phyloP scores from a whole-genome alignment of 2,888 invertebrate genomes.

The Melinopterus prodromus region DNA sequence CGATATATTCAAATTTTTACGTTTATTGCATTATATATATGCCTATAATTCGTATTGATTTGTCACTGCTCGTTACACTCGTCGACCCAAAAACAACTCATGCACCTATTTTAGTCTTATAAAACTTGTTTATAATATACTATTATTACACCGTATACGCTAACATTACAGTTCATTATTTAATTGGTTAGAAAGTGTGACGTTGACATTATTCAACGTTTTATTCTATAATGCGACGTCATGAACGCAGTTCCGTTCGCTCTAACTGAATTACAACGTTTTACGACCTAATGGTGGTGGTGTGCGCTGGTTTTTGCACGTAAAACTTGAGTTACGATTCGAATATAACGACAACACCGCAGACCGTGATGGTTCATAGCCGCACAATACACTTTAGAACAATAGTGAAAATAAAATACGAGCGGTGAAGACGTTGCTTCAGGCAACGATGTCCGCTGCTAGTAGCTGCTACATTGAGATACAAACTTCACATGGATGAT shows the following conservation, averaged over 20 bases:
- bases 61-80: too few relatives aligned
- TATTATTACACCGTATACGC: too few relatives aligned
- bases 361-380: neutral
- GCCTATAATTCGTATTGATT: too few relatives aligned
- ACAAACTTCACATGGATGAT: neutral
- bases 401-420: neutral
- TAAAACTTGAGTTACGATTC: neutral
- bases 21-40: too few relatives aligned
- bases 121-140: too few relatives aligned
- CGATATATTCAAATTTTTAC: too few relatives aligned
- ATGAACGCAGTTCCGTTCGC: neutral
- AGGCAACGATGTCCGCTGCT: neutral
- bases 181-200: too few relatives aligned
- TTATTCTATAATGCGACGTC: too few relatives aligned
- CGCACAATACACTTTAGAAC: constrained; percentile 4
- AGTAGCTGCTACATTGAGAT: neutral
- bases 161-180: too few relatives aligned
- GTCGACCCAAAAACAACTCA: too few relatives aligned
- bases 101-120: too few relatives aligned
- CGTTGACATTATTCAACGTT: too few relatives aligned
- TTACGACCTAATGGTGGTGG: neutral
- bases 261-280: neutral
- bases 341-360: neutral
- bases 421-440: neutral
- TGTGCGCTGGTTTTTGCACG: neutral